A percentile compares a stretch with the other conserved stretches of the same genome.
Conservation (phyloP, 2,113 vertebrate species). For the Edolisoma coerulescens region DNA sequence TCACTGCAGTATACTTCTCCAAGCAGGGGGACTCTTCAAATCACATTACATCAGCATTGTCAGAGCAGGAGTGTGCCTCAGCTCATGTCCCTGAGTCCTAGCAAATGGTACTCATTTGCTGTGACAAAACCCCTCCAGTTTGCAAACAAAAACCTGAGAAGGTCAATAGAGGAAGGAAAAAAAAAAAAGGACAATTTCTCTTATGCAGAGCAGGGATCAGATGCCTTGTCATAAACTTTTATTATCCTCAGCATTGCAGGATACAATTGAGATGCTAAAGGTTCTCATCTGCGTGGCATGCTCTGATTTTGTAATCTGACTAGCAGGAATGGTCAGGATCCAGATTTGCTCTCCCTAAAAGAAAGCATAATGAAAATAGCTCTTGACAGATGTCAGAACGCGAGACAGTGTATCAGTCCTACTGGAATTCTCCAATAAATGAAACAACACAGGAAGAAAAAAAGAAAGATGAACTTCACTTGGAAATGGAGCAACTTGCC, state of each 20-base stretch:
- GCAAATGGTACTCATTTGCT: neutral
- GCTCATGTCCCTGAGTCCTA: neutral
- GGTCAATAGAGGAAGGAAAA: neutral
- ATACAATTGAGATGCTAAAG: neutral
- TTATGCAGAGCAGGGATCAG: neutral
- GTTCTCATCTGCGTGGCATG: neutral
- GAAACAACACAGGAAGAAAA: accelerated
- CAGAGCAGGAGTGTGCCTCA: neutral
- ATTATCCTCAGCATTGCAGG: accelerated
- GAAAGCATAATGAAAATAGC: neutral
- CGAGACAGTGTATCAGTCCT: neutral
- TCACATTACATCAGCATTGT: neutral
- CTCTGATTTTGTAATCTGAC: neutral
- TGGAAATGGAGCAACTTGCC: neutral
- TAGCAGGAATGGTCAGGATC: neutral
- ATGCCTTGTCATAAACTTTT: neutral
- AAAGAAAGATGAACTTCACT: neutral
- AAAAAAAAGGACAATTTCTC: neutral
- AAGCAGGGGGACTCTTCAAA: neutral
- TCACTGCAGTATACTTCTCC: neutral
- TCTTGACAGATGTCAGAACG: neutral
- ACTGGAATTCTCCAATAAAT: neutral
- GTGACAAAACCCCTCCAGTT: neutral
- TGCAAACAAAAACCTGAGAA: neutral
- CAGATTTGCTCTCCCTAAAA: neutral